These are phyloP conservation scores for Zaprionus kolodkinae DNA, from an alignment of 1,140 invertebrate species.

Conservation along the genomic window DNA sequence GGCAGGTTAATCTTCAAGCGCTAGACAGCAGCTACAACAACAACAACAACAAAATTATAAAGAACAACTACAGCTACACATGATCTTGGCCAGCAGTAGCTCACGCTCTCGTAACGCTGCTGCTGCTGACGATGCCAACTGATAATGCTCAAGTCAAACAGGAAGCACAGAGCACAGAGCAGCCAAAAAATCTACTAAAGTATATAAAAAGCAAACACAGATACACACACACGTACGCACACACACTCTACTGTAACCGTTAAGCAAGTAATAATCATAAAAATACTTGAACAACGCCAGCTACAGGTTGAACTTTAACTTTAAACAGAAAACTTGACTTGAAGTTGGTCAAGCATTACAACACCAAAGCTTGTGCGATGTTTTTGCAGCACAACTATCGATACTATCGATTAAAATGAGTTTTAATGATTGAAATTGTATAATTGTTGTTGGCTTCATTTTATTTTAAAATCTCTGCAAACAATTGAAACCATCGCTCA, in stretches of 20 bases:
- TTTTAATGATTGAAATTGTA: too few species aligned
- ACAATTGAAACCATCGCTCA: too few species aligned
- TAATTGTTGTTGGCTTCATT: too few species aligned
- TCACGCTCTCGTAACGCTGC: slow-evolving; percentile 45
- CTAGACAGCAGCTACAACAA: slow-evolving; percentile 24
- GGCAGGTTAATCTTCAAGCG: slow-evolving; percentile 36
- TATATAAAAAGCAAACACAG: slow-evolving; percentile 27
- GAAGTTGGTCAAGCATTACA: not conserved
- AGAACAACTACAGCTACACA: slow-evolving; percentile 29
- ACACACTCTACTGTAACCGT: slow-evolving; percentile 53
- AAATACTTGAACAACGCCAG: slow-evolving; percentile 61
- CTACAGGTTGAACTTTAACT: slow-evolving; percentile 58
- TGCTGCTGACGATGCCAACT: slow-evolving; percentile 16
- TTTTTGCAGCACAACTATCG: too few species aligned
- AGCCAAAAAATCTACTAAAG: slow-evolving; percentile 50
- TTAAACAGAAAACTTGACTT: slow-evolving; percentile 57
- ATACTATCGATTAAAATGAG: too few species aligned
- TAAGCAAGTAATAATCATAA: slow-evolving; percentile 73
- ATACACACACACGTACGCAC: slow-evolving; percentile 17
- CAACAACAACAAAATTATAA: slow-evolving; percentile 18
- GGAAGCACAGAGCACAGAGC: slow-evolving; percentile 61
- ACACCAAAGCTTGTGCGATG: too few species aligned
- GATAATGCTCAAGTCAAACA: slow-evolving; percentile 63
- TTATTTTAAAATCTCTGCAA: too few species aligned
- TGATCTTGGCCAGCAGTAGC: slow-evolving; percentile 61